Evolutionary conservation across 2,797 vertebrate genomes (phyloP).

Genomic region (Rhinogobio ventralis): DNA sequence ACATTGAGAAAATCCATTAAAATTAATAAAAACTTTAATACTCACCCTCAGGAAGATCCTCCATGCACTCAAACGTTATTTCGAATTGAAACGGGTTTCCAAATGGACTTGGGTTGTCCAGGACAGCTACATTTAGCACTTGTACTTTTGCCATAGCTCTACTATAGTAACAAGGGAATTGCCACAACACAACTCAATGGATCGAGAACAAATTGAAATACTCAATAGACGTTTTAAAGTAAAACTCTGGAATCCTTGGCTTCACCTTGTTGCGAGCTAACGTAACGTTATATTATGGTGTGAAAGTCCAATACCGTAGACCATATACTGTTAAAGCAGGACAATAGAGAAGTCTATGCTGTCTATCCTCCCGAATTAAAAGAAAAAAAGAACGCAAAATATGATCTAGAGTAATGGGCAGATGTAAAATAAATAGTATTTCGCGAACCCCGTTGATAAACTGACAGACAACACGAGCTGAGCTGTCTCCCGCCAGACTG

Average conservation of each 20-base stretch:
- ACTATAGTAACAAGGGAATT: neutral
- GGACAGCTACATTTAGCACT: slow-evolving; percentile 76
- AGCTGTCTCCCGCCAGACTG: slow-evolving; percentile 63
- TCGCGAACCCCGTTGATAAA: neutral
- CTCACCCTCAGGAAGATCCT: slow-evolving; percentile 88
- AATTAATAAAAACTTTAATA: neutral
- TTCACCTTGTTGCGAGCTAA: slow-evolving; percentile 19
- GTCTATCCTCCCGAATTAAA: slow-evolving; percentile 14
- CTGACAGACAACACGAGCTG: neutral
- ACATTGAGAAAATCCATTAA: neutral
- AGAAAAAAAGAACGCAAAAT: neutral
- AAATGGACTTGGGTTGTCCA: slow-evolving; percentile 81
- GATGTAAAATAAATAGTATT: neutral
- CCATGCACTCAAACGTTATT: slow-evolving; percentile 92
- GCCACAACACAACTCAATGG: neutral
- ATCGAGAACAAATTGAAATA: neutral
- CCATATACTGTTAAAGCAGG: slow-evolving; percentile 9
- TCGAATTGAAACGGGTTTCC: slow-evolving; percentile 92
- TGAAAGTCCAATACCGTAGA: neutral
- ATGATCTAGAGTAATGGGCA: neutral
- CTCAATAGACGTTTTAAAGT: neutral
- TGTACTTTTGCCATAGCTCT: slow-evolving; percentile 89
- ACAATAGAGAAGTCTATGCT: too few species aligned
- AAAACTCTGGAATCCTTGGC: neutral
- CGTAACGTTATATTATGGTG: neutral